Base-by-base conservation (phyloP, 2,888 invertebrate species). In the Lasioglossum pauxillum region DNA sequence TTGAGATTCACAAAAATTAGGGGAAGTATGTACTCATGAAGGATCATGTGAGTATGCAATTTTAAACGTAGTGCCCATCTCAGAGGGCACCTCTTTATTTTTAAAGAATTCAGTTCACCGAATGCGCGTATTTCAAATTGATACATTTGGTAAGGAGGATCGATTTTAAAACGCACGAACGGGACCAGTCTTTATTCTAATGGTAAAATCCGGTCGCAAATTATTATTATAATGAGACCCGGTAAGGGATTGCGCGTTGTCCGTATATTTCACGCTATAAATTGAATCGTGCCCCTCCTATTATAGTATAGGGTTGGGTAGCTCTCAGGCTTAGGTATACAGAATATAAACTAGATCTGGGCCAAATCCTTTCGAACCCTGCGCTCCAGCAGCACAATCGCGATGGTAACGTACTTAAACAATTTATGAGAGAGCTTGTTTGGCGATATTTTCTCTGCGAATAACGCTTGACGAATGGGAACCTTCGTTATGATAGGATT, bases 301-400 rank as follows among this genome's bases (percentile, higher is more conserved):
- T 87, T 87, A 60, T 81, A 57, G 57, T 57, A 31, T 14, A 44
- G 73, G 74, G 82, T 82, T 82, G 74, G 79, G 44, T 53, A 19
- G 79, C 75, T 53, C 67, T 27, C 75, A 14, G 75, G 69, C 72
- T 82, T 79, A 41, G 71, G 75, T 74, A 75, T 82, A 38, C 75
- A 69, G 86, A 64, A 46, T 44, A 57, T 49, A 49, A 49, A 41
- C 72, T 86, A 86, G 86, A 87, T 86, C 86, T 80, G 83, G 86
- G 83, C 83, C 91, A 89, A 87, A 91, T 90, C 91, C 87, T 67
- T 71, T 73, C 35, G 90, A 83, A 83, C 85, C 88, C 79, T 83
- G 73, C 78, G 69, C 75, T 82, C 80, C 82, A 82, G 72, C 46
- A 72, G 64, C 53, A 83, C 82, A 81, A 83, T 79, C 78, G 76